Evolutionary conservation across 2,113 vertebrate genomes (phyloP), one percentile per base, ranked within the genome.

Genomic region (Notarius lentiginosus): DNA sequence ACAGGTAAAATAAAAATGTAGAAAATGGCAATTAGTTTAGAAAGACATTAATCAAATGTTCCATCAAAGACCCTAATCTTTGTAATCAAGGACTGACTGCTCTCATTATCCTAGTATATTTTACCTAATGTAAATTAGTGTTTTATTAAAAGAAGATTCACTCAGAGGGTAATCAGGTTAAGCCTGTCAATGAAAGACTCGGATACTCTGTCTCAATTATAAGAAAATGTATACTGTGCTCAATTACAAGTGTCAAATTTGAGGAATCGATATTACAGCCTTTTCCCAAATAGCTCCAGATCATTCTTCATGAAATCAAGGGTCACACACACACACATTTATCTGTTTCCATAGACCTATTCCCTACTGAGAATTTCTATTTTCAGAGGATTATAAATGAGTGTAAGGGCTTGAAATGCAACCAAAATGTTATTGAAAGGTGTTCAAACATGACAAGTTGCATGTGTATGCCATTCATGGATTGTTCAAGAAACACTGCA

Each of bases 151-250:
- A 41, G 3, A 41, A 41, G 41, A 4, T 41, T 73, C 70, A 73
- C 34, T 49, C 18, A 73, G 70, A 73, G 70, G 70, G 34, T 20
- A 73, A 73, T 73, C 34, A 73, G 34, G 70, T 73, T 73, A 73
- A 73, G 41, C 8, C 18, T 73, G 34, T 73, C 20, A 18, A 49
- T 47, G 5, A 73, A 73, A 73, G 70, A 22, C 18, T 73, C 18
- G 47, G 18, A 22, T 18, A 73, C 70, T 47, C 30, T 41, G 6
- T 73, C 34, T 47, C 34, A 20, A 20, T 72, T 73, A 49, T 47
- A 49, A 22, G 70, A 73, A 47, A 72, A 72, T 72, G 47, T 47
- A 73, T 47, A 73, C 34, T 73, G 70, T 47, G 18, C 70, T 73
- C 70, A 73, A 47, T 22, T 73, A 22, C 9, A 73, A 20, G 8